These are phyloP conservation scores for Myotis pilosus DNA, from an alignment of 2,797 vertebrate genomes.

Conservation along the genomic window DNA sequence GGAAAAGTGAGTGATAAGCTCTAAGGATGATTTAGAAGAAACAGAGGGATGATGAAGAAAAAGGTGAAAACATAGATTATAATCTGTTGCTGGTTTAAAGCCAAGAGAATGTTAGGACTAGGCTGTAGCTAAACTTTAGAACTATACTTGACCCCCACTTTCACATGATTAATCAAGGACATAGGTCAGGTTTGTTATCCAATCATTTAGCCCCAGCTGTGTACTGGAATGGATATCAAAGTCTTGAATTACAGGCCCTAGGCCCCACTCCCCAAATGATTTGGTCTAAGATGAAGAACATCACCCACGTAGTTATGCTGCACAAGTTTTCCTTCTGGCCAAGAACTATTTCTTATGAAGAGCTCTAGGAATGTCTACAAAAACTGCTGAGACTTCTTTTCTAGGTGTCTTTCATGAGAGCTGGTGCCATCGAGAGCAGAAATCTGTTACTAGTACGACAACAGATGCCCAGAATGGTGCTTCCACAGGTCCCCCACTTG, in stretches of 20 bases:
- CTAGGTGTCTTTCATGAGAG: background rate
- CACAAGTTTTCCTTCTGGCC: background rate
- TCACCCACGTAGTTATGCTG: rapidly evolving
- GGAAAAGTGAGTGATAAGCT: background rate
- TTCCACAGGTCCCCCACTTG: background rate
- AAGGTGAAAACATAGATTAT: background rate
- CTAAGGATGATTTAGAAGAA: background rate
- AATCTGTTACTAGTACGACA: too few relatives aligned
- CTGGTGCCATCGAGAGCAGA: background rate
- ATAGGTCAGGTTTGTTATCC: background rate
- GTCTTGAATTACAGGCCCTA: too few relatives aligned
- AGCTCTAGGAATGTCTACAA: background rate
- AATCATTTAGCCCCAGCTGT: background rate
- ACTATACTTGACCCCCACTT: background rate
- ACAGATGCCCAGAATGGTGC: background rate
- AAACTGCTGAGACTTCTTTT: background rate
- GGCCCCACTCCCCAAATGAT: background rate
- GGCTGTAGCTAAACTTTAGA: background rate
- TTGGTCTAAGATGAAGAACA: background rate
- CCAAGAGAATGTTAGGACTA: background rate
- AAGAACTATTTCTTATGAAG: background rate
- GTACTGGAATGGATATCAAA: background rate
- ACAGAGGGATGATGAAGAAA: background rate
- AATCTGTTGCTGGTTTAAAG: background rate
- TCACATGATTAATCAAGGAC: background rate